These are phyloP conservation scores for Melinaea menophilus DNA, from an alignment of 2,888 invertebrate genomes.

Conservation along the genomic window DNA sequence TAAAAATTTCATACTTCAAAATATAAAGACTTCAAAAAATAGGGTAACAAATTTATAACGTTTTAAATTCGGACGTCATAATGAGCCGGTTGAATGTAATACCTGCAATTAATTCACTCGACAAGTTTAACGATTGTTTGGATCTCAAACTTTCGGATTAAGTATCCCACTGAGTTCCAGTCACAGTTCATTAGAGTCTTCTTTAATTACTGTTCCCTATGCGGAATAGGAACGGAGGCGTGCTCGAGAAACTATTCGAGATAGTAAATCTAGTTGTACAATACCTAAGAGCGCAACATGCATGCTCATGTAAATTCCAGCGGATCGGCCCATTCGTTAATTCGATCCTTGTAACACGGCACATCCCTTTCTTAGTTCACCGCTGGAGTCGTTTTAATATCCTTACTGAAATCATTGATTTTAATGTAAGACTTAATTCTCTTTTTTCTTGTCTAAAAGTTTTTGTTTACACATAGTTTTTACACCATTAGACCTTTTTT, in stretches of 20 bases:
- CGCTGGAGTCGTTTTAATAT: not conserved
- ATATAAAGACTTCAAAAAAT: too few species aligned
- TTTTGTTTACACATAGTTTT: too few species aligned
- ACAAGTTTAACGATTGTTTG: conserved; percentile 32
- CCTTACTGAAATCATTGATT: not conserved
- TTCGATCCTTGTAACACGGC: conserved; percentile 67
- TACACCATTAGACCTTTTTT: too few species aligned
- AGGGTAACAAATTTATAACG: conserved; percentile 4
- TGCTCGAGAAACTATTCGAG: conserved; percentile 64
- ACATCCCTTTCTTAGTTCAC: conserved; percentile 69
- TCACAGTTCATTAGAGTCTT: conserved; percentile 54
- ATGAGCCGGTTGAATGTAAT: conserved; percentile 21
- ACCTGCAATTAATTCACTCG: conserved; percentile 28
- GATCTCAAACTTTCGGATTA: conserved; percentile 37
- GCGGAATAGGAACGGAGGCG: conserved; percentile 34
- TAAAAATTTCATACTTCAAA: too few species aligned
- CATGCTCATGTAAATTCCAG: conserved; percentile 73
- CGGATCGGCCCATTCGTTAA: conserved; percentile 62
- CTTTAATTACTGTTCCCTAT: conserved; percentile 64
- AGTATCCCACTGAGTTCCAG: conserved; percentile 42
- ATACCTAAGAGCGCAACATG: conserved; percentile 66
- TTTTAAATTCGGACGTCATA: conserved; percentile 11
- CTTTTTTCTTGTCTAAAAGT: too few species aligned
- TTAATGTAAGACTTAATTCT: too few species aligned
- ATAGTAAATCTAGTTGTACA: conserved; percentile 65